phyloP scores from a whole-genome alignment of 2,113 vertebrate genomes.

The Grammomys surdaster region DNA sequence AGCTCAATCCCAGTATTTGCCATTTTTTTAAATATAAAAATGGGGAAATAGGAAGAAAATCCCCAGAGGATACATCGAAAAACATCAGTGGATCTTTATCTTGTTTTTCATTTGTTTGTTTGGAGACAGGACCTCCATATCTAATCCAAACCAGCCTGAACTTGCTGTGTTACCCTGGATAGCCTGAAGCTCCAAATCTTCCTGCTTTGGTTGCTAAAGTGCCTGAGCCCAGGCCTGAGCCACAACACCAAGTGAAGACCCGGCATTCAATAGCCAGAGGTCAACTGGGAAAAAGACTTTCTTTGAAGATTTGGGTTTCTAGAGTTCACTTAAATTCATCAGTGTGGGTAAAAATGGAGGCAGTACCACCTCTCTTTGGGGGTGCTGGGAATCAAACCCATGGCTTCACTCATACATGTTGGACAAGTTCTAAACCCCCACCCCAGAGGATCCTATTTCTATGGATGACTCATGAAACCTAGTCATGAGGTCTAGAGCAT shows the following conservation, averaged over 20 bases:
- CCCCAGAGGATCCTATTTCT: neutral
- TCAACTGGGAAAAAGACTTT: neutral
- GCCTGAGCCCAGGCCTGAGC: neutral
- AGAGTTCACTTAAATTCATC: neutral
- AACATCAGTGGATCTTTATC: neutral
- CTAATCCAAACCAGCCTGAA: neutral
- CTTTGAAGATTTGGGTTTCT: constrained; percentile 2
- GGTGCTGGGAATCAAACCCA: neutral
- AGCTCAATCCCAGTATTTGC: neutral
- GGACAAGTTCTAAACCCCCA: neutral
- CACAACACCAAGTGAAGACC: neutral
- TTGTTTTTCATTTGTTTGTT: neutral
- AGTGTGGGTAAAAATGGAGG: neutral
- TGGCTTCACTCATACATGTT: neutral
- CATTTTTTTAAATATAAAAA: neutral
- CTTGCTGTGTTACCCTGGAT: neutral
- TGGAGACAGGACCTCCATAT: neutral
- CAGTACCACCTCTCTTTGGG: neutral
- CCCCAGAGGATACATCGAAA: neutral
- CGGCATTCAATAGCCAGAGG: neutral
- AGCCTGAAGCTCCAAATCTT: neutral
- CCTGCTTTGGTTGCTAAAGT: neutral
- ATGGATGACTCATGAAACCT: neutral
- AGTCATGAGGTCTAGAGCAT: neutral
- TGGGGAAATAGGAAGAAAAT: constrained; percentile 11